phyloP scores from a whole-genome alignment of 1,140 invertebrate species.

The Semibalanus balanoides region DNA sequence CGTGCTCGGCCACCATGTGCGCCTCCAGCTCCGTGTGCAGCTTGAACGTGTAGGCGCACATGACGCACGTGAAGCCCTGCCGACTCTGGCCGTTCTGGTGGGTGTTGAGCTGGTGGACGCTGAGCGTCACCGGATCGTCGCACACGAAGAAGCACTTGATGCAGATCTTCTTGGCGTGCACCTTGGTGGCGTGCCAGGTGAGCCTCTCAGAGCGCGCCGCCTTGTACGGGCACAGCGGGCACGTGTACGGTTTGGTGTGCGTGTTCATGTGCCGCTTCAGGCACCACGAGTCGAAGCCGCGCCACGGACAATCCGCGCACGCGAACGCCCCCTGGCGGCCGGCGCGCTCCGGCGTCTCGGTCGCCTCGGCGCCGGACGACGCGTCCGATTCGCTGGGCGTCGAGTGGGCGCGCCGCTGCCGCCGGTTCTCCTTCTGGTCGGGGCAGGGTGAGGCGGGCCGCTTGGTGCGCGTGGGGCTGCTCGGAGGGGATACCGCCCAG shows the following conservation, averaged over 20 bases:
- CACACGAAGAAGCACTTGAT: constrained; percentile 70
- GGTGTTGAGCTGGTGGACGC: constrained; percentile 49
- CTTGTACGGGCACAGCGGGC: constrained; percentile 78
- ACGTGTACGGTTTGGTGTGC: constrained; percentile 77
- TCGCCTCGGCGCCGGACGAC: not conserved
- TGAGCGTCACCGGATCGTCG: constrained; percentile 58
- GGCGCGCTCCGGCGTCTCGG: constrained; percentile 30
- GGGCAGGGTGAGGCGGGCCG: not conserved
- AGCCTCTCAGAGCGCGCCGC: constrained; percentile 70
- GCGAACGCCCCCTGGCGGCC: constrained; percentile 44
- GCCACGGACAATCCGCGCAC: constrained; percentile 78
- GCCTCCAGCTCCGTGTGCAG: constrained; percentile 26
- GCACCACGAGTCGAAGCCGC: constrained; percentile 85
- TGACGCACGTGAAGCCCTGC: constrained; percentile 24
- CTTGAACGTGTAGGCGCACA: constrained; percentile 27
- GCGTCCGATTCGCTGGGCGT: not conserved
- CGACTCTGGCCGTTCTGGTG: constrained; percentile 28
- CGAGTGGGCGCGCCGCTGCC: not conserved
- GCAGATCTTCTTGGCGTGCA: constrained; percentile 77
- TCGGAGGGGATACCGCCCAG: not conserved
- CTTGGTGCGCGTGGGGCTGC: not conserved
- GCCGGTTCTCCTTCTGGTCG: not conserved
- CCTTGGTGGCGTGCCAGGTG: constrained; percentile 73
- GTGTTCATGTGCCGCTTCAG: constrained; percentile 80
- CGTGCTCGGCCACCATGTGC: constrained; percentile 27